Percentiles rank a stretch among this genome's conserved stretches.
phyloP scores from a whole-genome alignment of 2,888 invertebrate genomes.

The Drepana falcataria region DNA sequence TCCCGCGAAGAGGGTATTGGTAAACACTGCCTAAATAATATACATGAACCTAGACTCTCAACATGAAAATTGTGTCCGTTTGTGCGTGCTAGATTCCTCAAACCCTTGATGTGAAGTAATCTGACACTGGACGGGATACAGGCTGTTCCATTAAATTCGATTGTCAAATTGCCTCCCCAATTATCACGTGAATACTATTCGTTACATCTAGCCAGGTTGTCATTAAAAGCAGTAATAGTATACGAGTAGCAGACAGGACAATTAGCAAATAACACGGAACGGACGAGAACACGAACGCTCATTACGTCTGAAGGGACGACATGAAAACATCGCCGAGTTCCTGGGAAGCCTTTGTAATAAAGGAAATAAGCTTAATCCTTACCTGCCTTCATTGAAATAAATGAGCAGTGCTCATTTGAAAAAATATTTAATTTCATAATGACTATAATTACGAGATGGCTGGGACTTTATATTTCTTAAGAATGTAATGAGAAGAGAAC shows the following conservation, averaged over 20 bases:
- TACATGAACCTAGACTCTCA: no score
- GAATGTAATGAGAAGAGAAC: constrained; percentile 9
- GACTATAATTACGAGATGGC: constrained; percentile 15
- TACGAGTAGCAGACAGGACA: constrained; percentile 20
- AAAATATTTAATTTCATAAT: constrained; percentile 19
- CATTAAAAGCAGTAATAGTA: constrained; percentile 18
- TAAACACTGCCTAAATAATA: no score
- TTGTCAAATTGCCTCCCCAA: no score
- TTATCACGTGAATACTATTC: no score
- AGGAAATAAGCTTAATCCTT: constrained; percentile 29
- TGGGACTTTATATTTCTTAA: constrained; percentile 5
- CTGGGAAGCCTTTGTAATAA: constrained; percentile 22
- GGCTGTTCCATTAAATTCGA: no score
- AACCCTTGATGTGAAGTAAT: no score
- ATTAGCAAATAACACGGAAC: constrained; percentile 27
- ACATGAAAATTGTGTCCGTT: no score
- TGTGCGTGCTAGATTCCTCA: no score
- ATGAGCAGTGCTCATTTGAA: constrained; percentile 8
- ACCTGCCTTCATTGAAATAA: constrained; percentile 21
- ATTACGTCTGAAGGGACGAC: constrained; percentile 22
- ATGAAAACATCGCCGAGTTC: constrained; percentile 16
- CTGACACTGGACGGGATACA: no score
- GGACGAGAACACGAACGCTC: constrained; percentile 19
- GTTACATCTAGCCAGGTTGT: no score
- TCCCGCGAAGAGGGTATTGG: no score